Evolutionary conservation across 1,140 invertebrate species (phyloP).

Genomic region (Carposina sasakii): DNA sequence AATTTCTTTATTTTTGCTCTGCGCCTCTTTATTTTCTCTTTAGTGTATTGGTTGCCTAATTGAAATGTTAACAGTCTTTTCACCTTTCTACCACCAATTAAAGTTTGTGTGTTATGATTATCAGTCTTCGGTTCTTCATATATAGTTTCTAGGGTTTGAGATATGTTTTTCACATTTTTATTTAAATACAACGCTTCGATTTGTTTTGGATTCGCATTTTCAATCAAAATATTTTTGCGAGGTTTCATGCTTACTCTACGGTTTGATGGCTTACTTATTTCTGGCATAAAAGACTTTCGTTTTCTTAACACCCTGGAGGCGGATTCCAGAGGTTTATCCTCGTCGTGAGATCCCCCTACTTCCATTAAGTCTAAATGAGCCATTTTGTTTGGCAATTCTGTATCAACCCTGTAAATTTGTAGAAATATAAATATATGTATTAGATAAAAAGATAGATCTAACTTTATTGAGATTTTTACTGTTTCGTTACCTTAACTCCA

Average conservation of each 20-base stretch:
- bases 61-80: constrained; percentile 66
- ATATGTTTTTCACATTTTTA: constrained; percentile 53
- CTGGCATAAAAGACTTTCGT: constrained; percentile 47
- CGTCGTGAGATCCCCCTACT: constrained; percentile 34
- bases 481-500: too few relatives aligned
- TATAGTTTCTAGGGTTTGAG: constrained; percentile 63
- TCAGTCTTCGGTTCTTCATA: constrained; percentile 58
- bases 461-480: too few relatives aligned
- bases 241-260: constrained; percentile 61
- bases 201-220: constrained; percentile 57
- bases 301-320: constrained; percentile 50
- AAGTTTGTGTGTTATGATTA: constrained; percentile 32
- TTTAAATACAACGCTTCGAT: constrained; percentile 64
- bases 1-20: constrained; percentile 65
- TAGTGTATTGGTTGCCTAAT: constrained; percentile 59
- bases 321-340: constrained; percentile 20
- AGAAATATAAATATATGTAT: too few relatives aligned
- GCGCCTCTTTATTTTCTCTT: constrained; percentile 63
- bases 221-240: constrained; percentile 45
- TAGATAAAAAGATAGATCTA: too few relatives aligned
- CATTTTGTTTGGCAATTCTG: constrained; percentile 58
- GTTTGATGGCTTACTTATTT: constrained; percentile 47
- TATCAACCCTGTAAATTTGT: constrained; percentile 47
- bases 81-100: constrained; percentile 55
- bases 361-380: constrained; percentile 63